phyloP scores from a whole-genome alignment of 2,113 vertebrate genomes.

The Synchiropus splendidus region DNA sequence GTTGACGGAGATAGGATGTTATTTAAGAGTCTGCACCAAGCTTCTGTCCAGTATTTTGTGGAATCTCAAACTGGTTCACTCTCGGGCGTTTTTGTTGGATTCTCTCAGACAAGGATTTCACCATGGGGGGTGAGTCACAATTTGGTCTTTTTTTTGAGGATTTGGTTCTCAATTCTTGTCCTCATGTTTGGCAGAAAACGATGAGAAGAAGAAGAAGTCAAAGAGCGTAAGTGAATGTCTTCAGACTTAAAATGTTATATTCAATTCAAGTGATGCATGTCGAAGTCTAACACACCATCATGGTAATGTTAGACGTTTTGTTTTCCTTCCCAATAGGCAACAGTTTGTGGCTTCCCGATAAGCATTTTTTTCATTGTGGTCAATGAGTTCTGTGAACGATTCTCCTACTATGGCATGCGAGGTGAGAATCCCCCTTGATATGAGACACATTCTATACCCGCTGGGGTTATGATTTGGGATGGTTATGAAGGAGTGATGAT shows the following conservation, averaged over 20 bases:
- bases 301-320: too few relatives aligned
- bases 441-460: not conserved
- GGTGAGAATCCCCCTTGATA: conserved; percentile 67
- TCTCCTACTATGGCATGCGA: conserved; percentile 98
- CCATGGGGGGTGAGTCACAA: conserved; percentile 55
- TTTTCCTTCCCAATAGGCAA: conserved; percentile 17
- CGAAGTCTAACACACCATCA: too few relatives aligned
- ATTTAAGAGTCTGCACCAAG: conserved; percentile 4
- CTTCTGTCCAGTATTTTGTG: not conserved
- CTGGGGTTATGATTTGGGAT: too few relatives aligned
- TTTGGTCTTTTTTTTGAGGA: not conserved
- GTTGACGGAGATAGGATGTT: conserved; percentile 19
- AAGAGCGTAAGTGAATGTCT: conserved; percentile 33
- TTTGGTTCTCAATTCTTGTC: not conserved
- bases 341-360: conserved; percentile 72
- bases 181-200: conserved; percentile 18
- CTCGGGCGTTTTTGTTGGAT: conserved; percentile 23
- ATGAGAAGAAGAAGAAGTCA: conserved; percentile 20
- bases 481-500: too few relatives aligned
- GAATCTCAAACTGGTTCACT: conserved; percentile 6
- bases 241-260: not conserved
- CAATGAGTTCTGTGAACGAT: conserved; percentile 96
- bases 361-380: conserved; percentile 93
- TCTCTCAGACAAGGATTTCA: conserved; percentile 6
- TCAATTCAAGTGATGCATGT: not conserved